Percentiles rank a stretch among this genome's conserved stretches.
Evolutionary conservation across 2,113 vertebrate species (phyloP).

Genomic region (Rhinoptilus africanus): DNA sequence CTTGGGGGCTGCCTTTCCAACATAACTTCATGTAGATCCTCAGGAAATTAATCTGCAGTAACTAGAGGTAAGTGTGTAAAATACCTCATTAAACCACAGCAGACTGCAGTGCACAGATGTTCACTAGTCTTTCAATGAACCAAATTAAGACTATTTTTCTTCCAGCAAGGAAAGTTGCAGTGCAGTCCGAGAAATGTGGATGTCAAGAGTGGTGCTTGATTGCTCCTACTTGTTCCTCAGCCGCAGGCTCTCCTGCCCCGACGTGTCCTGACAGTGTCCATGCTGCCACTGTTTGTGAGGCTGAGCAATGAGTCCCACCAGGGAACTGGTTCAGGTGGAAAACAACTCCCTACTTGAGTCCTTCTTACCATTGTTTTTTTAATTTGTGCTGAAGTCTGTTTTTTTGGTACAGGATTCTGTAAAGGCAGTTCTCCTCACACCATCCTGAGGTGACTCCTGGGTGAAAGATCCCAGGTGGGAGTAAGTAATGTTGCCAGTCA

Average conservation of each 20-base stretch:
- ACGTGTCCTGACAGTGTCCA: background rate
- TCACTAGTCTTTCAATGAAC: background rate
- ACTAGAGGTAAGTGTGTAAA: background rate
- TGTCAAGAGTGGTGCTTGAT: background rate
- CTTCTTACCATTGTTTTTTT: background rate
- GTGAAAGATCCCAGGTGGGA: background rate
- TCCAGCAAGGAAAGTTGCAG: background rate
- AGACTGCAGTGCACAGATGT: background rate
- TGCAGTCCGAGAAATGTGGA: rapidly evolving
- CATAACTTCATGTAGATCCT: background rate
- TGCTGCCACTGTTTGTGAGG: background rate
- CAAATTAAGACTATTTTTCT: background rate
- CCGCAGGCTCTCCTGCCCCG: background rate
- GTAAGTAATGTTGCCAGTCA: background rate
- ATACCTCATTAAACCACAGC: background rate
- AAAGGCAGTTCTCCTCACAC: background rate
- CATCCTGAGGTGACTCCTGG: background rate
- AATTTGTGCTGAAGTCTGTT: background rate
- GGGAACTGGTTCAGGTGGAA: background rate
- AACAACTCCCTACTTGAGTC: background rate
- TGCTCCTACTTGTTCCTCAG: background rate
- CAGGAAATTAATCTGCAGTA: background rate
- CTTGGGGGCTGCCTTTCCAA: background rate
- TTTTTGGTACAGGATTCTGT: background rate
- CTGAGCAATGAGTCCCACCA: background rate